Conservation (phyloP, 1,140 invertebrate genomes). For the Coptotermes formosanus region DNA sequence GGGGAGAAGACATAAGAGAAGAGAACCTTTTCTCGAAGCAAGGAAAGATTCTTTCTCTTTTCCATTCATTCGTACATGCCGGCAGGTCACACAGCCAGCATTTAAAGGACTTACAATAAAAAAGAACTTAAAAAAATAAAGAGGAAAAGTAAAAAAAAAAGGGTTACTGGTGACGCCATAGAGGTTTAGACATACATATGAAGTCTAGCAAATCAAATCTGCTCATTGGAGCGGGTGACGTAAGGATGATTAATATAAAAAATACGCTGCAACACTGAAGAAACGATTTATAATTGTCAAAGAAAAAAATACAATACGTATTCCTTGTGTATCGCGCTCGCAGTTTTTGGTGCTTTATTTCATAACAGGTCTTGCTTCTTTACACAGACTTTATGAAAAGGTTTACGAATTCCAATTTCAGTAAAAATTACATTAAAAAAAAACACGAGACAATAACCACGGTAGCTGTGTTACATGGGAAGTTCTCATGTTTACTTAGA, state of each 20-base stretch:
- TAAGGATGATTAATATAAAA: constrained; percentile 5
- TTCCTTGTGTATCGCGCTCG: not conserved
- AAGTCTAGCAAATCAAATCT: constrained; percentile 19
- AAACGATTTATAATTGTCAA: constrained; percentile 19
- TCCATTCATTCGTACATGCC: not conserved
- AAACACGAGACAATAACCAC: not conserved
- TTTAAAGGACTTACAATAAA: constrained; percentile 1
- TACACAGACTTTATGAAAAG: not conserved
- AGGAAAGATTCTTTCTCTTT: not conserved
- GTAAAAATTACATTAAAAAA: not conserved
- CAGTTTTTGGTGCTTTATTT: not conserved
- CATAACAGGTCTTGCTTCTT: not conserved
- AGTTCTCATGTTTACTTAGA: not conserved
- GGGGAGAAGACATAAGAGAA: not conserved
- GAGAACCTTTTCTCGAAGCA: not conserved
- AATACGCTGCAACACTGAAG: constrained; percentile 1
- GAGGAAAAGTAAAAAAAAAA: not conserved
- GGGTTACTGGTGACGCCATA: not conserved
- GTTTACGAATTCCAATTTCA: not conserved
- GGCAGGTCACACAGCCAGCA: not conserved
- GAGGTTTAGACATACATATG: not conserved
- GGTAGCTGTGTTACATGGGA: not conserved
- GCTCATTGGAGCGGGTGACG: constrained; percentile 10
- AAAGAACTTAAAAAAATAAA: not conserved
- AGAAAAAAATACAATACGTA: not conserved